Percentiles rank a stretch among this genome's conserved stretches.
Evolutionary conservation across 2,888 invertebrate species (phyloP).

Genomic region (Aelia acuminata): DNA sequence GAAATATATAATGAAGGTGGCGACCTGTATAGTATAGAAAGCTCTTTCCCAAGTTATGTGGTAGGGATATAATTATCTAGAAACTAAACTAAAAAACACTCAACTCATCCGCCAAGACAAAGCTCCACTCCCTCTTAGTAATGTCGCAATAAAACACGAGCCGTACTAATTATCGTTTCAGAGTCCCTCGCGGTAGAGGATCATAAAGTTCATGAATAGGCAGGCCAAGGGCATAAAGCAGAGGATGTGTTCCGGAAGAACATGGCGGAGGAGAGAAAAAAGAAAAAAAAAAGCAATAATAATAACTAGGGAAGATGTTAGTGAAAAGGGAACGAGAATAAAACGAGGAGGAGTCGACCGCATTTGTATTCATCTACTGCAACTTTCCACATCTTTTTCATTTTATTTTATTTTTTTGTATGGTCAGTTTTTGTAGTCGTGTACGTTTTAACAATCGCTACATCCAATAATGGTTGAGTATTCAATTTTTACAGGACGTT

Average conservation of each 20-base stretch:
- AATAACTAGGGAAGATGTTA: background rate
- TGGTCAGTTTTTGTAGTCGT: background rate
- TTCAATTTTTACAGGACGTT: background rate
- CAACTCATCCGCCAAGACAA: background rate
- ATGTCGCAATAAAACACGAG: background rate
- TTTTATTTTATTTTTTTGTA: conserved; percentile 17
- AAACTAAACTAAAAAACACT: background rate
- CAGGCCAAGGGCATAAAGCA: background rate
- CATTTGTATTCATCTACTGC: background rate
- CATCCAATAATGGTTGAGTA: background rate
- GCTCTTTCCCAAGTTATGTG: background rate
- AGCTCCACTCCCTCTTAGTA: background rate
- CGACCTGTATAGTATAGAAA: background rate
- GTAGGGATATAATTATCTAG: background rate
- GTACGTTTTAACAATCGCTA: background rate
- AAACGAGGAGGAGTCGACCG: background rate
- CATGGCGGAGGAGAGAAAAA: too few relatives aligned
- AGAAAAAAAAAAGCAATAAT: background rate
- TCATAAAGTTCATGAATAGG: conserved; percentile 9
- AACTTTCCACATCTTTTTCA: background rate
- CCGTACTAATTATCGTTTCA: conserved; percentile 5
- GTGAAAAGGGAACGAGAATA: background rate
- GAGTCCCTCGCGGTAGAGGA: background rate
- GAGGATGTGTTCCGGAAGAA: background rate
- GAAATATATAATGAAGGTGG: background rate